Conservation (phyloP, 2,113 vertebrate species). For the Manacus vitellinus region DNA sequence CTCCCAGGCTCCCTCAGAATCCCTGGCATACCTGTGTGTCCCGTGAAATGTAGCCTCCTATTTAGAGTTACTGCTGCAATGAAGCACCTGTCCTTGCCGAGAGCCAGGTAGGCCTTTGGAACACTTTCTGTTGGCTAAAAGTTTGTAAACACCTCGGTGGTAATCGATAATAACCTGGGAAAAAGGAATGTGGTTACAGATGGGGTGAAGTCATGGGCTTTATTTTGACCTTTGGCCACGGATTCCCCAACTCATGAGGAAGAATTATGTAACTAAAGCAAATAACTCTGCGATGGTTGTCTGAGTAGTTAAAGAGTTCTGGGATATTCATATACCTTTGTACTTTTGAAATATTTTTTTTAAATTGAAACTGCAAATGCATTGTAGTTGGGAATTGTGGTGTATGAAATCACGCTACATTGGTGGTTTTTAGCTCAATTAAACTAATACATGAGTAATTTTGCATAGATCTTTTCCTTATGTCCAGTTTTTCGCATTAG, state of each 20-base stretch:
- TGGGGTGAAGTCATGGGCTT: background rate
- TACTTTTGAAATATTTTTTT: background rate
- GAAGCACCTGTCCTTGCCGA: background rate
- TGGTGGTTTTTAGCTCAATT: background rate
- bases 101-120: background rate
- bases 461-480: background rate
- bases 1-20: background rate
- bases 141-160: accelerated
- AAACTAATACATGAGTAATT: background rate
- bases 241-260: background rate
- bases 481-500: background rate
- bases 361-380: background rate
- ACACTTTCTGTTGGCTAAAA: background rate
- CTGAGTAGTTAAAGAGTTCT: background rate
- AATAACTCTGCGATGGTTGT: accelerated
- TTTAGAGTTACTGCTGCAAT: background rate
- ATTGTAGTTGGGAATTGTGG: background rate
- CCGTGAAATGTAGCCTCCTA: accelerated
- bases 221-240: background rate
- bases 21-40: background rate
- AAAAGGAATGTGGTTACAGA: background rate
- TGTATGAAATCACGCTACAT: background rate
- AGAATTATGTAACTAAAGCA: background rate
- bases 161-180: background rate
- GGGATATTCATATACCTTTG: background rate